Evolutionary conservation across 2,888 invertebrate genomes (phyloP).

Genomic region (Epinotia bilunana): DNA sequence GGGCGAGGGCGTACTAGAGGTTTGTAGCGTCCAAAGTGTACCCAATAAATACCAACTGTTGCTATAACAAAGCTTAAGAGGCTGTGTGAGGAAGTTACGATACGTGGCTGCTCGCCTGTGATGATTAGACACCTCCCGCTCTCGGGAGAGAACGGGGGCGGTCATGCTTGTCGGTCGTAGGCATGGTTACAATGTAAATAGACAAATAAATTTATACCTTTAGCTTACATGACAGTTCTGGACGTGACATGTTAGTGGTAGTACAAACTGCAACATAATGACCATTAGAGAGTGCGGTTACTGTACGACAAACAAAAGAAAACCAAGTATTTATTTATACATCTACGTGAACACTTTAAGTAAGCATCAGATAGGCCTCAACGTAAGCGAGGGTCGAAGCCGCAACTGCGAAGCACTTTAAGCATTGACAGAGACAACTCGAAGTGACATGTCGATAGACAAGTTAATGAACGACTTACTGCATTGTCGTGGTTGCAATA

Average conservation of each 20-base stretch:
- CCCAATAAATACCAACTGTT: slow-evolving; percentile 81
- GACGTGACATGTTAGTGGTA: slow-evolving; percentile 85
- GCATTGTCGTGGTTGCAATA: not conserved
- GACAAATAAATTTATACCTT: slow-evolving; percentile 83
- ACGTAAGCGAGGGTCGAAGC: slow-evolving; percentile 81
- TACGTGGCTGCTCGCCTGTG: slow-evolving; percentile 78
- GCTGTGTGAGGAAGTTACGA: slow-evolving; percentile 79
- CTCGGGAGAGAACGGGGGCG: slow-evolving; percentile 69
- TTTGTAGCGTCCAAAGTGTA: slow-evolving; percentile 82
- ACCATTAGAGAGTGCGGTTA: slow-evolving; percentile 85
- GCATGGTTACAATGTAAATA: slow-evolving; percentile 79
- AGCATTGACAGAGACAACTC: slow-evolving; percentile 73
- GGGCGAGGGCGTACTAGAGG: slow-evolving; percentile 83
- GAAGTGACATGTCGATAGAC: slow-evolving; percentile 61
- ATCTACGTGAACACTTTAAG: slow-evolving; percentile 81
- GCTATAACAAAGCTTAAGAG: slow-evolving; percentile 81
- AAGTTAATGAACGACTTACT: slow-evolving; percentile 41
- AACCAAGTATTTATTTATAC: slow-evolving; percentile 80
- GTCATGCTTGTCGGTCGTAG: slow-evolving; percentile 77
- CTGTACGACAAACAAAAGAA: slow-evolving; percentile 84
- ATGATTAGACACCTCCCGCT: slow-evolving; percentile 65
- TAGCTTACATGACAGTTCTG: slow-evolving; percentile 85
- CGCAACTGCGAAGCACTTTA: slow-evolving; percentile 80
- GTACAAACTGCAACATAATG: slow-evolving; percentile 85
- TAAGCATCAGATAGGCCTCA: slow-evolving; percentile 82